A percentile compares a stretch with the other conserved stretches of the same genome.
Conservation (phyloP, 2,888 invertebrate species). For the Prenolepis imparis region DNA sequence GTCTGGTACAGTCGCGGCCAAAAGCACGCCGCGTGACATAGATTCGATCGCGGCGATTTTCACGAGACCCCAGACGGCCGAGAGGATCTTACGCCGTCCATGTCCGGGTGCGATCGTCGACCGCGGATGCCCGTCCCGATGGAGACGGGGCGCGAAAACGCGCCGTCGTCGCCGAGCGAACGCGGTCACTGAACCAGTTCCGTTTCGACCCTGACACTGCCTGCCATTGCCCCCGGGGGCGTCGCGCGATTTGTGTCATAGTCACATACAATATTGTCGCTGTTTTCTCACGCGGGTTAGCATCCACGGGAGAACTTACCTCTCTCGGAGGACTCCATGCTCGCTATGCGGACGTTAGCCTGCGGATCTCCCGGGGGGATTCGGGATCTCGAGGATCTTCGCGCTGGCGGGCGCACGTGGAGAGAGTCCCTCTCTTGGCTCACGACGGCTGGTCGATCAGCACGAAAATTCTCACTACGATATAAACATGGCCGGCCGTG, state of each 20-base stretch:
- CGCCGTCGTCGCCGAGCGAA: slow-evolving; percentile 77
- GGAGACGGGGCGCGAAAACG: slow-evolving; percentile 46
- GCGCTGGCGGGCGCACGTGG: slow-evolving; percentile 46
- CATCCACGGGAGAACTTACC: slow-evolving; percentile 78
- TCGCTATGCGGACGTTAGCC: no score
- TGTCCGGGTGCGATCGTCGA: neutral
- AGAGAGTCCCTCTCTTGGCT: slow-evolving; percentile 49
- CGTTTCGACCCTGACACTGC: slow-evolving; percentile 89
- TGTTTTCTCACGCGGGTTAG: slow-evolving; percentile 64
- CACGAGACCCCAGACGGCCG: slow-evolving; percentile 28
- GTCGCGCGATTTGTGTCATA: slow-evolving; percentile 83
- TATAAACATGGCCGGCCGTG: slow-evolving; percentile 85
- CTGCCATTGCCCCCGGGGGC: slow-evolving; percentile 88
- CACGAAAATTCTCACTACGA: slow-evolving; percentile 80
- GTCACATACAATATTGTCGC: slow-evolving; percentile 78
- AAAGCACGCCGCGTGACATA: slow-evolving; percentile 82
- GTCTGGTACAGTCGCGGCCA: slow-evolving; percentile 79
- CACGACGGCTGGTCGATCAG: slow-evolving; percentile 42
- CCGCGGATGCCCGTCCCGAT: neutral
- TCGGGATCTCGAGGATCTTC: neutral
- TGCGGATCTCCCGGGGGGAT: neutral
- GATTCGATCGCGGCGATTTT: slow-evolving; percentile 75
- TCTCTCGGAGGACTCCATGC: slow-evolving; percentile 84
- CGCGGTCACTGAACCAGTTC: slow-evolving; percentile 89
- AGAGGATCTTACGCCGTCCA: slow-evolving; percentile 9